Evolutionary conservation across 2,797 vertebrate genomes (phyloP).

Genomic region (Lepus townsendii): DNA sequence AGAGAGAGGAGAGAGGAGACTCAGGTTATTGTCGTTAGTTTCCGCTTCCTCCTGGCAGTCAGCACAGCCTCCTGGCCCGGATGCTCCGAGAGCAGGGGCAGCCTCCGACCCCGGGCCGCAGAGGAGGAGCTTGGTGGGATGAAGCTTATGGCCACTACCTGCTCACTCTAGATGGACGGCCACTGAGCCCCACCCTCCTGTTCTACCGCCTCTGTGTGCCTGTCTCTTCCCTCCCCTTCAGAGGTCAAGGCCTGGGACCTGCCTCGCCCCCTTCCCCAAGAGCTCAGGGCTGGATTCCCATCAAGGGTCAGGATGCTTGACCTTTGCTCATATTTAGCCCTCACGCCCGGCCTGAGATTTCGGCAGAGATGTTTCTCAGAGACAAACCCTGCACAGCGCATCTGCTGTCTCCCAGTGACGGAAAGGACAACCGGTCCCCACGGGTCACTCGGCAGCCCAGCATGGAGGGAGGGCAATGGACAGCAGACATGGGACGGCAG

Average conservation of each 20-base stretch:
- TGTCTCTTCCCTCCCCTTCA: neutral
- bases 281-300: accelerated
- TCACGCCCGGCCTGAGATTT: neutral
- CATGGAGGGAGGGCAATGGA: accelerated
- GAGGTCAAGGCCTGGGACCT: neutral
- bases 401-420: accelerated
- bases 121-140: too few species aligned
- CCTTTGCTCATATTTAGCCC: accelerated
- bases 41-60: accelerated
- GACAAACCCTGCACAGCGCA: neutral
- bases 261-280: neutral
- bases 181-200: accelerated
- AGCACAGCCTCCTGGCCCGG: accelerated
- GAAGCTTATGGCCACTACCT: accelerated
- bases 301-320: neutral
- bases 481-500: accelerated
- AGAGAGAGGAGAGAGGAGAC: accelerated
- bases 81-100: accelerated
- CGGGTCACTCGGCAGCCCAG: neutral
- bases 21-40: too few species aligned
- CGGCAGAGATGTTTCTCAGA: neutral
- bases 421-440: accelerated
- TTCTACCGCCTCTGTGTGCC: too few species aligned
- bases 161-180: accelerated
- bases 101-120: accelerated